Evolutionary conservation across 2,797 vertebrate species (phyloP).

Genomic region (Protonibea diacanthus): DNA sequence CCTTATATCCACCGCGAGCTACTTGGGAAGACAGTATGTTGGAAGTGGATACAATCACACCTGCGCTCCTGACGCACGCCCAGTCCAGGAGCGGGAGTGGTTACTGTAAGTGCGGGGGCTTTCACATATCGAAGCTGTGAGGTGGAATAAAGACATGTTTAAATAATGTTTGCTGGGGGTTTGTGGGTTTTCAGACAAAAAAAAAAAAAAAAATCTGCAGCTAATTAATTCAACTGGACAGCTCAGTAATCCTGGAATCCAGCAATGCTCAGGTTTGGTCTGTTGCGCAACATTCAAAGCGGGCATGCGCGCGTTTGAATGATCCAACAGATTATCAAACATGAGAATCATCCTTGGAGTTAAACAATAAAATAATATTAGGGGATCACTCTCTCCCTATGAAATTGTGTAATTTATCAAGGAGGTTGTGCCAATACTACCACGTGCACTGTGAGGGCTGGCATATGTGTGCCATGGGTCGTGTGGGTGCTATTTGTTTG

Average conservation of each 20-base stretch:
- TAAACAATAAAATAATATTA: not conserved
- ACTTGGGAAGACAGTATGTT: conserved; percentile 44
- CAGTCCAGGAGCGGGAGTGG: conserved; percentile 75
- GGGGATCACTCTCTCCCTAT: not conserved
- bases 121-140: conserved; percentile 23
- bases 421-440: not conserved
- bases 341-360: not conserved
- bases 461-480: not conserved
- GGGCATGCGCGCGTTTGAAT: not conserved
- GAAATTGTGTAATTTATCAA: not conserved
- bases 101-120: conserved; percentile 35
- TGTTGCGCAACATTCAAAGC: conserved; percentile 14
- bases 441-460: not conserved
- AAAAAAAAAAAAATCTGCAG: not conserved
- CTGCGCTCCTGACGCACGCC: conserved; percentile 78
- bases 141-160: conserved; percentile 4
- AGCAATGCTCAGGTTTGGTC: not conserved
- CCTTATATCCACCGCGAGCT: conserved; percentile 28
- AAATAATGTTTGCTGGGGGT: not conserved
- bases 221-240: not conserved
- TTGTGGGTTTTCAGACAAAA: not conserved
- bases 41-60: conserved; percentile 68
- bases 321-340: not conserved
- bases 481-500: conserved; percentile 19
- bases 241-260: not conserved